Conservation (phyloP, 2,888 invertebrate genomes). For the Eupeodes latifasciatus region DNA sequence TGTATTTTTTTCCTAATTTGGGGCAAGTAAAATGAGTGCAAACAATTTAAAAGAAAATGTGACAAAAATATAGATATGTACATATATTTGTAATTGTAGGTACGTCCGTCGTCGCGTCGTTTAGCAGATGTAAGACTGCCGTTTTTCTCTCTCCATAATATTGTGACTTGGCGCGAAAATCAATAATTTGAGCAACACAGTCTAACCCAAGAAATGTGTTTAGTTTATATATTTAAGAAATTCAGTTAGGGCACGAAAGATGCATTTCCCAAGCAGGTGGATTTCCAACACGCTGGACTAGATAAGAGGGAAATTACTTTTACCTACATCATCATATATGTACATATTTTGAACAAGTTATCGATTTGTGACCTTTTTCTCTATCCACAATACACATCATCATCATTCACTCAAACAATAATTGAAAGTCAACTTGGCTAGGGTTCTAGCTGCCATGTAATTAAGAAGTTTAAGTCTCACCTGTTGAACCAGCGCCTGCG, state of each 20-base stretch:
- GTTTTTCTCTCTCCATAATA: neutral
- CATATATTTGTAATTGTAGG: too few species aligned
- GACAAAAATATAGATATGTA: constrained; percentile 24
- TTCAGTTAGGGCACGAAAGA: neutral
- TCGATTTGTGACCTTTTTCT: constrained; percentile 59
- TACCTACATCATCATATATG: too few species aligned
- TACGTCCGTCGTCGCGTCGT: neutral
- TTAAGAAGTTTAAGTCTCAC: constrained; percentile 75
- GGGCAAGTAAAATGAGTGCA: constrained; percentile 14
- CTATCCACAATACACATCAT: neutral
- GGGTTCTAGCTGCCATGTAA: constrained; percentile 65
- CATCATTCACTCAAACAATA: constrained; percentile 4
- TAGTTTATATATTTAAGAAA: neutral
- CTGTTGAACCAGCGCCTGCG: constrained; percentile 72
- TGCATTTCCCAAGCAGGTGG: constrained; percentile 57
- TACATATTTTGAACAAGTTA: constrained; percentile 38
- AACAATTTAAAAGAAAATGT: constrained; percentile 26
- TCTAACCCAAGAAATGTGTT: too few species aligned
- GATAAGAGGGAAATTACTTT: constrained; percentile 52
- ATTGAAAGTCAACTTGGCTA: constrained; percentile 38
- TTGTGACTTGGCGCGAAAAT: constrained; percentile 58
- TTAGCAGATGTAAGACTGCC: constrained; percentile 38
- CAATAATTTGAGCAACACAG: constrained; percentile 21
- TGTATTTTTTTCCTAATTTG: constrained; percentile 21
- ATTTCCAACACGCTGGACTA: constrained; percentile 54